Percentiles rank a stretch among this genome's conserved stretches.
Evolutionary conservation across 92 coral and sea anemone genomes (phyloP).

Genomic region (Nematostella vectensis): DNA sequence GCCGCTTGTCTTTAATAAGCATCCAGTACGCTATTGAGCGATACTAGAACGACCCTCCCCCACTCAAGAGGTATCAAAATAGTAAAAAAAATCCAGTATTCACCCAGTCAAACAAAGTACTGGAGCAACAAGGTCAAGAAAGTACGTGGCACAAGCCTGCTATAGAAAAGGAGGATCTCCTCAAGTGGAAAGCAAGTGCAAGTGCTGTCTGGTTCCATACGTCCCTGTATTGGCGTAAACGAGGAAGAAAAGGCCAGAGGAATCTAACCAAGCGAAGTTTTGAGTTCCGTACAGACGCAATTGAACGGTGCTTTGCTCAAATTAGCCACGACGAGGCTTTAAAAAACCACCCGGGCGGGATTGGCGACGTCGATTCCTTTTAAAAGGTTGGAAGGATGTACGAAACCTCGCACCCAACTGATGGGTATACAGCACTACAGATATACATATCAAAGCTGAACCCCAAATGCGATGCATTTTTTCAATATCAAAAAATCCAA

Average conservation of each 20-base stretch:
- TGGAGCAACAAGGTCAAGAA: slow-evolving; percentile 11
- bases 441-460: slow-evolving; percentile 14
- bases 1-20: too few relatives aligned
- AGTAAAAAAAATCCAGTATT: slow-evolving; percentile 2
- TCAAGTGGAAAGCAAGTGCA: slow-evolving; percentile 8
- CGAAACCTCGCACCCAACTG: slow-evolving; percentile 18
- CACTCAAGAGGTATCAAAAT: too few relatives aligned
- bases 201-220: slow-evolving; percentile 19
- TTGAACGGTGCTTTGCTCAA: slow-evolving; percentile 6
- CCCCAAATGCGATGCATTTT: slow-evolving; percentile 20
- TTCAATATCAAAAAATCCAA: too few relatives aligned
- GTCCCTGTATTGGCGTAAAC: slow-evolving; percentile 26
- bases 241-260: slow-evolving; percentile 33
- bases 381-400: slow-evolving; percentile 22
- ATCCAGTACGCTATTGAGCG: too few relatives aligned
- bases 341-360: slow-evolving; percentile 35
- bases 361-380: slow-evolving; percentile 10
- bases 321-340: slow-evolving; percentile 22
- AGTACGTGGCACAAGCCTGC: slow-evolving; percentile 17
- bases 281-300: slow-evolving; percentile 3
- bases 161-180: slow-evolving; percentile 4
- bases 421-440: slow-evolving; percentile 20
- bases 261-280: slow-evolving; percentile 12
- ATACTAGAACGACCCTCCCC: too few relatives aligned
- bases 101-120: slow-evolving; percentile 5